Conservation (phyloP, 2,797 vertebrate genomes). For the Argyrosomus regius region DNA sequence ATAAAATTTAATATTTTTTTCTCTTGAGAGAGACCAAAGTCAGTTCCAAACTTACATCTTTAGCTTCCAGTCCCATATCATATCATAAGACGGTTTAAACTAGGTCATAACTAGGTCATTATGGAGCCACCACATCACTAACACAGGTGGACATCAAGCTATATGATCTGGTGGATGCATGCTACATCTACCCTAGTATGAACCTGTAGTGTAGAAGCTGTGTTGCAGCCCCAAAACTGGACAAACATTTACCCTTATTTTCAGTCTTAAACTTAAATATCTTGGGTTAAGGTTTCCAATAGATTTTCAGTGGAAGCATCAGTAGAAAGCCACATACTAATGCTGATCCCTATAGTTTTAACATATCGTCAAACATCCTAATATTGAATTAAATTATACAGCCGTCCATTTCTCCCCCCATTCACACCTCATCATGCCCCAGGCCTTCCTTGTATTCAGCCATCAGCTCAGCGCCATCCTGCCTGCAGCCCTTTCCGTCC, state of each 20-base stretch:
- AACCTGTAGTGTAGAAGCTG: neutral
- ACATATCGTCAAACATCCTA: neutral
- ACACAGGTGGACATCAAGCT: neutral
- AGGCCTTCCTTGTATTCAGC: constrained; percentile 46
- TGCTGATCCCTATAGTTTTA: neutral
- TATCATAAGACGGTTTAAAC: neutral
- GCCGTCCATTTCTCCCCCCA: neutral
- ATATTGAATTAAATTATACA: neutral
- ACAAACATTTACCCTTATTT: neutral
- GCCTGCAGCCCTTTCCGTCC: constrained; percentile 74
- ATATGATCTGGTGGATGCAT: neutral
- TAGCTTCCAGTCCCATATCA: neutral
- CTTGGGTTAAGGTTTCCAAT: neutral
- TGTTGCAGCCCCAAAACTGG: neutral
- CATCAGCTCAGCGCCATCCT: constrained; percentile 74
- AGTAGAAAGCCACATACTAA: neutral
- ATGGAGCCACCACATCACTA: neutral
- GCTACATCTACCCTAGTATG: neutral
- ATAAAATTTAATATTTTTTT: neutral
- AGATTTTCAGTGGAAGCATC: neutral
- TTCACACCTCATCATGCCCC: constrained; percentile 69
- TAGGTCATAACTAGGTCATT: neutral
- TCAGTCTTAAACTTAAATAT: neutral
- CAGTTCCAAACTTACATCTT: neutral
- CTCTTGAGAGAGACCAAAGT: too few relatives aligned